phyloP scores from a whole-genome alignment of 2,888 invertebrate species.

The Gari tellinella region DNA sequence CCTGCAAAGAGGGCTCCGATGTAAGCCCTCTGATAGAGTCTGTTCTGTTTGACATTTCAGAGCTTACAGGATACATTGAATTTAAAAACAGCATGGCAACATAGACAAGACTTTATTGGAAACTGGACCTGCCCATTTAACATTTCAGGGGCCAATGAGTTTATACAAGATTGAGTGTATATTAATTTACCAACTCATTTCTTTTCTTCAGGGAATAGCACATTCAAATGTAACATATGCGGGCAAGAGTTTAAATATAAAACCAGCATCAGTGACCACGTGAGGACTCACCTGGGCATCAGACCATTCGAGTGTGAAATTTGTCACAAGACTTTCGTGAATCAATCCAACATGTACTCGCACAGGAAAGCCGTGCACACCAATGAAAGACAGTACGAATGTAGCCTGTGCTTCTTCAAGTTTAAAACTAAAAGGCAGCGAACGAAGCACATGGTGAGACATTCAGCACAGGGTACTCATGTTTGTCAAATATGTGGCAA shows the following conservation, averaged over 20 bases:
- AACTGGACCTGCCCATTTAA: no score
- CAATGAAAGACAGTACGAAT: conserved; percentile 54
- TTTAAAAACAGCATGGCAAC: no score
- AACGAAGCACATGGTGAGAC: conserved; percentile 53
- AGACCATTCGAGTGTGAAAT: conserved; percentile 47
- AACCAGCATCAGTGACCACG: conserved; percentile 33
- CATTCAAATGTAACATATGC: conserved; percentile 18
- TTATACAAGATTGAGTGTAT: no score
- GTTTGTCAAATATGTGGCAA: conserved; percentile 56
- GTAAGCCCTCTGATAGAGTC: no score
- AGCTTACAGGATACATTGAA: no score
- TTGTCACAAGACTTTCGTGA: conserved; percentile 49
- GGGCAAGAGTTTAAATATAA: neutral
- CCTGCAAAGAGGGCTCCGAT: no score
- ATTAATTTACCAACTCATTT: neutral
- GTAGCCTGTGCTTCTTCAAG: conserved; percentile 53
- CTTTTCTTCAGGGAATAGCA: conserved; percentile 2
- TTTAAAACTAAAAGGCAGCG: conserved; percentile 59
- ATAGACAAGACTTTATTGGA: no score
- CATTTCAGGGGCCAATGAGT: no score
- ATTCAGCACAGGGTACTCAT: conserved; percentile 49
- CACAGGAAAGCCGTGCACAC: conserved; percentile 55
- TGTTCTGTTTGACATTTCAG: no score
- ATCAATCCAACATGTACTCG: conserved; percentile 50
- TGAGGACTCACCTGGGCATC: conserved; percentile 43